Percentiles rank a stretch among this genome's conserved stretches.
These are phyloP conservation scores for Orbicella faveolata DNA, from an alignment of 64 coral and sea anemone species.

Conservation along the genomic window DNA sequence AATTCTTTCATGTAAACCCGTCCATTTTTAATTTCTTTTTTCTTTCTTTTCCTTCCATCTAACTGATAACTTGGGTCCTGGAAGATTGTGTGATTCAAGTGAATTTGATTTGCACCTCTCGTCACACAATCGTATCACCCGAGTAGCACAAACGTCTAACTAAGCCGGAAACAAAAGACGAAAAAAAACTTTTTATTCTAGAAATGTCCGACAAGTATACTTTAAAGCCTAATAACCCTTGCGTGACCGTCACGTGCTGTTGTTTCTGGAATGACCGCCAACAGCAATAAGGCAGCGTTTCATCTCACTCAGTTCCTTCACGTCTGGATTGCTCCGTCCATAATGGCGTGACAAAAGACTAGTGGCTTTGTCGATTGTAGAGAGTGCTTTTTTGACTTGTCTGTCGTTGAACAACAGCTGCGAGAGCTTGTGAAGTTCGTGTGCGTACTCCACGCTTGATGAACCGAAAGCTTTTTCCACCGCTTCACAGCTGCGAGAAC, in stretches of 20 bases:
- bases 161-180: neutral
- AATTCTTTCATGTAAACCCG: conserved; percentile 1
- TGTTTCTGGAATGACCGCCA: conserved; percentile 14
- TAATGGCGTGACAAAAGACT: conserved; percentile 72
- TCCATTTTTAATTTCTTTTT: neutral
- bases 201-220: neutral
- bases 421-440: conserved; percentile 91
- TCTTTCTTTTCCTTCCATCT: neutral
- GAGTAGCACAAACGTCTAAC: neutral
- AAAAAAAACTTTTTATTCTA: neutral
- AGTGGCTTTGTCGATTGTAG: conserved; percentile 71
- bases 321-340: conserved; percentile 81
- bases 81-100: neutral
- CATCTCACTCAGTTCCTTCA: conserved; percentile 85
- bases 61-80: neutral
- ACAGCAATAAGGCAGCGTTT: conserved; percentile 63
- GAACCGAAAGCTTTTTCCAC: conserved; percentile 88
- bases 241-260: neutral
- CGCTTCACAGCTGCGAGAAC: conserved; percentile 75
- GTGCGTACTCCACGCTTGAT: conserved; percentile 86
- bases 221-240: neutral
- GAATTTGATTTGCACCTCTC: neutral
- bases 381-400: conserved; percentile 83
- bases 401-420: conserved; percentile 83
- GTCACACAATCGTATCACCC: neutral